phyloP scores from a whole-genome alignment of 2,113 vertebrate genomes.

The Ciconia stormi region DNA sequence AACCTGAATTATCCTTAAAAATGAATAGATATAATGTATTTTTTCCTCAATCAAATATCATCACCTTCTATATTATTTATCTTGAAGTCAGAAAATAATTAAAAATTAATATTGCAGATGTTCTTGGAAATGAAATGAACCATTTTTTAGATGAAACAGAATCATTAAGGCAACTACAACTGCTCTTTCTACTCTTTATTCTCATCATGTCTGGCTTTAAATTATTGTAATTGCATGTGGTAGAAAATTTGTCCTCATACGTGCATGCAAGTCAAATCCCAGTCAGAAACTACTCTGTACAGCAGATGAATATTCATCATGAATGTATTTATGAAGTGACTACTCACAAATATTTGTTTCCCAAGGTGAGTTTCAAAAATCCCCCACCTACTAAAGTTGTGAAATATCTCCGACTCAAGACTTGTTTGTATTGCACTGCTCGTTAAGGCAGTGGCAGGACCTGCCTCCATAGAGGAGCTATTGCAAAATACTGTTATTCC shows the following conservation, averaged over 20 bases:
- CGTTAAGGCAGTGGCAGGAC: not conserved
- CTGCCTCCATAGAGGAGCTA: not conserved
- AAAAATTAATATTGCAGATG: not conserved
- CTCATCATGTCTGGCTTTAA: slow-evolving; percentile 21
- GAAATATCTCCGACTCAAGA: not conserved
- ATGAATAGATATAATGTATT: not conserved
- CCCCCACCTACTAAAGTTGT: not conserved
- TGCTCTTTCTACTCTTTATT: slow-evolving; percentile 11
- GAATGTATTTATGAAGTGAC: not conserved
- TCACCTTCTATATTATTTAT: not conserved
- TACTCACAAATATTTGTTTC: slow-evolving; percentile 13
- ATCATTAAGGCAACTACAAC: not conserved
- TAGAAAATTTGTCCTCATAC: slow-evolving; percentile 20
- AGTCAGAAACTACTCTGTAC: not conserved
- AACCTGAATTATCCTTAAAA: not conserved
- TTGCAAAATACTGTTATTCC: not conserved
- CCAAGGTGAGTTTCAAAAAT: not conserved
- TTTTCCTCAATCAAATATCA: not conserved
- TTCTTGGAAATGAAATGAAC: not conserved
- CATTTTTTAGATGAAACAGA: not conserved
- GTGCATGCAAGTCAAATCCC: not conserved
- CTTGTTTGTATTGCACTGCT: not conserved
- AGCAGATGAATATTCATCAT: slow-evolving; percentile 29
- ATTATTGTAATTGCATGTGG: slow-evolving; percentile 35
- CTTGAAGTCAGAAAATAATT: not conserved